These are phyloP conservation scores for Gymnogyps californianus DNA, from an alignment of 2,113 vertebrate species.

Conservation along the genomic window DNA sequence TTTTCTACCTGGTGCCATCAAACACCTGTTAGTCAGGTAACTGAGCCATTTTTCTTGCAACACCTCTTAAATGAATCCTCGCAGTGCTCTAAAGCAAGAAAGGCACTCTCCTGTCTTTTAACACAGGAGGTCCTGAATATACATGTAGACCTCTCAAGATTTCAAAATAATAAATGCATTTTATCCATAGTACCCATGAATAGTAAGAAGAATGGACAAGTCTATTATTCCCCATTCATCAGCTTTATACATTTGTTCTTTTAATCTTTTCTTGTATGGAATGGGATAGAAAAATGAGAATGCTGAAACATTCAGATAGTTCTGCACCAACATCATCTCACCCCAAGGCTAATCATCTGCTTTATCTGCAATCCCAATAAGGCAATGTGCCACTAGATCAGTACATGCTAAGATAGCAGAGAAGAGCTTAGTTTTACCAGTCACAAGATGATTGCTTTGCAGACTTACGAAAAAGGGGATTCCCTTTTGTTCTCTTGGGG, in stretches of 20 bases:
- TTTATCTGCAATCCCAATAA: neutral
- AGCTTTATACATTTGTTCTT: neutral
- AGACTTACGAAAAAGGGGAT: neutral
- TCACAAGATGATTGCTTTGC: neutral
- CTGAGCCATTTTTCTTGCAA: neutral
- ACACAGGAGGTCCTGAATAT: neutral
- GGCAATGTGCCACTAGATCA: neutral
- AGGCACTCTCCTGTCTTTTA: neutral
- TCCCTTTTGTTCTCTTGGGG: neutral
- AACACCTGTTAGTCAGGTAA: neutral
- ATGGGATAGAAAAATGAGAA: neutral
- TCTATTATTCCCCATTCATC: neutral
- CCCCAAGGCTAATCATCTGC: neutral
- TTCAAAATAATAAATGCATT: neutral
- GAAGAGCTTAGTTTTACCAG: neutral
- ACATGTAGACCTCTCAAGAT: rapidly evolving
- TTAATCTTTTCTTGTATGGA: neutral
- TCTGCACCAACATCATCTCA: neutral
- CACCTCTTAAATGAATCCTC: neutral
- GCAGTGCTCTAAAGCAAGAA: neutral
- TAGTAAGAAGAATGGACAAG: neutral
- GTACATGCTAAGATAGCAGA: neutral
- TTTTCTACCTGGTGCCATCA: neutral
- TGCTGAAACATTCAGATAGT: neutral
- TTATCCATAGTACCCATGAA: neutral